These are phyloP conservation scores for Coranthus polyacanthus DNA, from an alignment of 2,797 vertebrate species.

Conservation along the genomic window DNA sequence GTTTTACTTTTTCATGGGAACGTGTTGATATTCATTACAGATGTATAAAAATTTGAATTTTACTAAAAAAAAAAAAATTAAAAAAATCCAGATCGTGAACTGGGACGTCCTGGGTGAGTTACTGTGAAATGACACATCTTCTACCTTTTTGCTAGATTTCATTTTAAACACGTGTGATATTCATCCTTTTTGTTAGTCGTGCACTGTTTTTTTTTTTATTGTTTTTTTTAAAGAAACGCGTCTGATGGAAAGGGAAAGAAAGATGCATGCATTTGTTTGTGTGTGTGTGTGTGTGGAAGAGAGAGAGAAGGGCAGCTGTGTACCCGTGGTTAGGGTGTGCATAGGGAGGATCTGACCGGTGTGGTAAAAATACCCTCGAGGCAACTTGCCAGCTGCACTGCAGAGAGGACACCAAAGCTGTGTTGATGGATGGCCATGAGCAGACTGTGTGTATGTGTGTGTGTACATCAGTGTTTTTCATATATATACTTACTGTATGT, in stretches of 20 bases:
- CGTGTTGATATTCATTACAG: no score
- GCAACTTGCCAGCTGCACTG: conserved; percentile 55
- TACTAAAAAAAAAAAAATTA: no score
- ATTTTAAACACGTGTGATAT: no score
- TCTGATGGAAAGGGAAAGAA: neutral
- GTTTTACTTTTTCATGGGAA: no score
- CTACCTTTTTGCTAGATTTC: no score
- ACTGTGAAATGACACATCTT: no score
- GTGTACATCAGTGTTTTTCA: conserved; percentile 12
- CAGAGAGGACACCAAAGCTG: conserved; percentile 74
- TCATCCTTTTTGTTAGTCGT: no score
- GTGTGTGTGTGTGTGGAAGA: conserved; percentile 24
- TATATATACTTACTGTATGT: conserved; percentile 8
- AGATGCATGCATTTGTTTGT: conserved; percentile 16
- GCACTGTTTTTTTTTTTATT: no score
- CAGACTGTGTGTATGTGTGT: conserved; percentile 19
- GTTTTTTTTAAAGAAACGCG: no score
- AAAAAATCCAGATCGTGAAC: no score
- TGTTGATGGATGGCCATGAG: conserved; percentile 57
- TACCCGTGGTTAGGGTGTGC: conserved; percentile 67
- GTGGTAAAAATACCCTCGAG: conserved; percentile 69
- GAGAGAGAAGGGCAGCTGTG: conserved; percentile 62
- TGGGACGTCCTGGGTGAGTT: no score
- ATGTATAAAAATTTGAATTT: no score
- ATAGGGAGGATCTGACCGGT: conserved; percentile 68